Evolutionary conservation across 2,888 invertebrate species (phyloP).

Genomic region (Macrophya annulata): DNA sequence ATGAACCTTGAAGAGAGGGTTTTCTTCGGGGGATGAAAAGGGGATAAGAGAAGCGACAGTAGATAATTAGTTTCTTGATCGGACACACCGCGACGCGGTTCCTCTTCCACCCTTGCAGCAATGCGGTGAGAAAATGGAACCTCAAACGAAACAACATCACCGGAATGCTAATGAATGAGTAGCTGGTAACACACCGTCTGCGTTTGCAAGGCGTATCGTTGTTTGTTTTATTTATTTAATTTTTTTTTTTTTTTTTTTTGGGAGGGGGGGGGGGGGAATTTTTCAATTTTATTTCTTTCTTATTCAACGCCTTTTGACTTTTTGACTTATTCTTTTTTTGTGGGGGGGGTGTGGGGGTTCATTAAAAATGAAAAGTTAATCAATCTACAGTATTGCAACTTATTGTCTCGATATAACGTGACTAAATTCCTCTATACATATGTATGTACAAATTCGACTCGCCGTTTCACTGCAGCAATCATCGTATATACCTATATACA

Average conservation of each 20-base stretch:
- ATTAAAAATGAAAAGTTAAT: background rate
- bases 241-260: background rate
- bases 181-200: background rate
- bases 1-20: constrained; percentile 59
- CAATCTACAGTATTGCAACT: background rate
- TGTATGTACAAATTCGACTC: background rate
- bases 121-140: constrained; percentile 60
- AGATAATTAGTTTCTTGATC: constrained; percentile 77
- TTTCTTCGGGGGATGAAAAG: background rate
- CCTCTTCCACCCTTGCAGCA: constrained; percentile 12
- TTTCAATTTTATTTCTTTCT: background rate
- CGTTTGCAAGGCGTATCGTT: background rate
- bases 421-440: constrained; percentile 37
- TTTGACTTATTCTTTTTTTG: background rate
- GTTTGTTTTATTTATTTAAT: background rate
- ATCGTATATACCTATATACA: too few relatives aligned
- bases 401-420: background rate
- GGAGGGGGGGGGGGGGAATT: too few relatives aligned
- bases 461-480: background rate
- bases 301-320: background rate
- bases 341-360: too few relatives aligned
- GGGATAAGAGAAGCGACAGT: constrained; percentile 62
- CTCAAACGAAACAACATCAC: constrained; percentile 67
- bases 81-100: constrained; percentile 64
- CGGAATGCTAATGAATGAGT: constrained; percentile 66